Base-by-base conservation (phyloP, 2,888 invertebrate species). In the Nasonovia ribisnigri region DNA sequence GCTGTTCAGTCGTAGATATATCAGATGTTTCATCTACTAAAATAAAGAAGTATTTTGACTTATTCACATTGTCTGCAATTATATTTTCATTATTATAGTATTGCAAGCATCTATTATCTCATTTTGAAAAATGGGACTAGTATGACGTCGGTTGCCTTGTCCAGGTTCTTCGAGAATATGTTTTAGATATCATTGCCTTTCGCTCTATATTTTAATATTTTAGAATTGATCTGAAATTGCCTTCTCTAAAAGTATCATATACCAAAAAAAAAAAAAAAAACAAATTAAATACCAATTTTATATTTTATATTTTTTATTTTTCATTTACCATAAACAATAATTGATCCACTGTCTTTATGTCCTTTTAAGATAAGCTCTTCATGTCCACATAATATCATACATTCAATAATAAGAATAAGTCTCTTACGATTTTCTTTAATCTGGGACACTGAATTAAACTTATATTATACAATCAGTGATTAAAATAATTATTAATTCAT, bases 21-120 rank as follows among this genome's bases (percentile, higher is more conserved):
- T 94, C 95, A 94, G 94, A 95, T 77, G 94, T 95, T 91, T 94
- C 95, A 87, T 94, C 94, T 29, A 95, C 95, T 67, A 95, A 90
- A 42, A 95, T 91, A 24, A 94, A 91, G 93, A 94, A 95, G 84
- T 60, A 92, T 51, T 94, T 91, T 60, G 87, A 60, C 13, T 87
- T 48, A 42, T 94, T 94, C 29, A 95, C 94, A 43, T 94, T 90
- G 36, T 87, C 90, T 57, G 94, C 91, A 87, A 95, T 95, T 29
- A 86, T 29, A 86, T 90, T 51, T 46, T 29, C 51, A 84, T 36
- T 60, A 94, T 91, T 46, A 94, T 54, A 20, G 77, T 86, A 24
- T 92, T 94, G 86, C 94, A 95, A 36, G 77, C 46, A 16, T 93
- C 54, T 24, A 95, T 95, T n/a, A 95, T 88, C 54, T 95, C 91